phyloP scores from a whole-genome alignment of 1,140 invertebrate species.

The Leptonema lineaticorne region DNA sequence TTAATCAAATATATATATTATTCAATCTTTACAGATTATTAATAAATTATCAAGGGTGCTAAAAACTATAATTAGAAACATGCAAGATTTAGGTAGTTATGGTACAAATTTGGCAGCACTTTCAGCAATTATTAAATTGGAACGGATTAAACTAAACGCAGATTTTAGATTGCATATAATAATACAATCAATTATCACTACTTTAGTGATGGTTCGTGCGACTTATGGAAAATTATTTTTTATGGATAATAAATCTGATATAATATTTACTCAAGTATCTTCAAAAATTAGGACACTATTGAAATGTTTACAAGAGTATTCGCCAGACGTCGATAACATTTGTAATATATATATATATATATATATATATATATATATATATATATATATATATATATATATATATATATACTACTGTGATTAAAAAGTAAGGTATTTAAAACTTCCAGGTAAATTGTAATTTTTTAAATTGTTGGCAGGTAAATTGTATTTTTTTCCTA shows the following conservation, averaged over 20 bases:
- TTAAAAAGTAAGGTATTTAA: too few relatives aligned
- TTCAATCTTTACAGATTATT: constrained; percentile 47
- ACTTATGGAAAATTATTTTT: constrained; percentile 46
- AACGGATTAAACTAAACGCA: constrained; percentile 59
- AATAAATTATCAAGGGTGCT: constrained; percentile 51
- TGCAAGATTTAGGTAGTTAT: constrained; percentile 61
- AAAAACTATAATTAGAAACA: constrained; percentile 49
- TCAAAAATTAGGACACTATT: constrained; percentile 61
- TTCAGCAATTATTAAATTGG: constrained; percentile 61
- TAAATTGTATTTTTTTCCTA: too few relatives aligned
- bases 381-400: too few relatives aligned
- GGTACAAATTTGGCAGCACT: constrained; percentile 60
- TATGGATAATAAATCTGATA: constrained; percentile 37
- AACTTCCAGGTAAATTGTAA: too few relatives aligned
- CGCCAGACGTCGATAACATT: too few relatives aligned
- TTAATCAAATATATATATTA: too few relatives aligned
- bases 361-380: too few relatives aligned
- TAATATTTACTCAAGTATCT: constrained; percentile 55
- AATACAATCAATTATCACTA: constrained; percentile 50
- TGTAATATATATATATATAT: too few relatives aligned
- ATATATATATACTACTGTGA: too few relatives aligned
- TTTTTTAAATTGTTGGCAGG: too few relatives aligned
- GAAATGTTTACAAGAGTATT: constrained; percentile 55
- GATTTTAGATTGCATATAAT: constrained; percentile 49
- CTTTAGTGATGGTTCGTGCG: constrained; percentile 41